These are phyloP conservation scores for Numida meleagris DNA, from an alignment of 2,113 vertebrate genomes.

Conservation along the genomic window DNA sequence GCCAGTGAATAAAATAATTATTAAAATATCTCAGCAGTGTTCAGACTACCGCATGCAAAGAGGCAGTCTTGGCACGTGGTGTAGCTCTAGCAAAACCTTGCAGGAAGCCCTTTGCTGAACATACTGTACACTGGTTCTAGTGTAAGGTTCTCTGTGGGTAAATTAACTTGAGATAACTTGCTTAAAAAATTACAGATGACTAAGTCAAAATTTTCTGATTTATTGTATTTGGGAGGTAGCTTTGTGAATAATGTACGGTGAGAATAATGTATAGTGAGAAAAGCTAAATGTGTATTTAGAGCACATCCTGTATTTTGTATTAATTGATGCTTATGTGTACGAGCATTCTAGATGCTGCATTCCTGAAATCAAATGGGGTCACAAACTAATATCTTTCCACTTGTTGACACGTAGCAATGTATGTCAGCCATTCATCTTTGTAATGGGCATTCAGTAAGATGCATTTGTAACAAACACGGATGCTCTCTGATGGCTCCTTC, in stretches of 20 bases:
- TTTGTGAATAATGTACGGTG: background rate
- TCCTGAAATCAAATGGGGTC: background rate
- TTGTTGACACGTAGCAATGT: background rate
- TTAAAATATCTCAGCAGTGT: background rate
- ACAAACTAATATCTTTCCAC: background rate
- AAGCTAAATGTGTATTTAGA: background rate
- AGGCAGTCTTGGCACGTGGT: rapidly evolving
- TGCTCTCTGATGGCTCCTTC: background rate
- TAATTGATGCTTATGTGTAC: background rate
- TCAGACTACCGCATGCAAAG: background rate
- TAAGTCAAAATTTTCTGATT: background rate
- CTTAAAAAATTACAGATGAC: background rate
- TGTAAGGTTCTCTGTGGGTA: background rate
- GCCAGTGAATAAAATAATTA: background rate
- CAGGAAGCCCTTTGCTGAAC: background rate
- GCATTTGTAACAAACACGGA: background rate
- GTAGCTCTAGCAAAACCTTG: background rate
- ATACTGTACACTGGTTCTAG: background rate
- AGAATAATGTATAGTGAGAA: background rate
- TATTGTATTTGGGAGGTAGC: background rate
- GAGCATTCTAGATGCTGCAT: background rate
- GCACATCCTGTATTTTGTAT: background rate
- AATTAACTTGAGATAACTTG: background rate
- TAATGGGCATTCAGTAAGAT: background rate
- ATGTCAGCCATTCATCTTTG: background rate